A percentile compares a stretch with the other conserved stretches of the same genome.
Conservation (phyloP, 1,140 invertebrate species). For the Meloidogyne hapla region DNA sequence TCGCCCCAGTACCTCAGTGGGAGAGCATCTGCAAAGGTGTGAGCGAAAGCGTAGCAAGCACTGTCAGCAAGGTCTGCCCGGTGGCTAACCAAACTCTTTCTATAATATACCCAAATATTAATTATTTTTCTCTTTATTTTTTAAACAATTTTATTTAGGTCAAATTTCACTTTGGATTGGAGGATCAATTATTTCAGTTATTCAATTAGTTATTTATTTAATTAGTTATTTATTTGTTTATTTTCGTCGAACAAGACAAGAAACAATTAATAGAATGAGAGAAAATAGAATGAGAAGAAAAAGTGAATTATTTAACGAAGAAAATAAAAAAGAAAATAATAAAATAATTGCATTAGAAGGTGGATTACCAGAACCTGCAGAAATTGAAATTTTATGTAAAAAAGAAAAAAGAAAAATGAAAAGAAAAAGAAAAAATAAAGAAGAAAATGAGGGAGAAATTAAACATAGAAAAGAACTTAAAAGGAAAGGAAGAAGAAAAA, state of each 20-base stretch:
- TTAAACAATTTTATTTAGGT: constrained; percentile 39
- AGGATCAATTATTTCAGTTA: constrained; percentile 55
- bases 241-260: constrained; percentile 16
- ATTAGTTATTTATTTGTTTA: constrained; percentile 22
- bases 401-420: background rate
- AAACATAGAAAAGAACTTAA: background rate
- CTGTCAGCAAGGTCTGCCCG: too few relatives aligned
- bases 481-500: background rate
- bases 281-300: background rate
- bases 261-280: background rate
- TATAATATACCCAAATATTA: too few relatives aligned
- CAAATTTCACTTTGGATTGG: constrained; percentile 60
- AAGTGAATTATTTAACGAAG: background rate
- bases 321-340: background rate
- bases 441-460: background rate
- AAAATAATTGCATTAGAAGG: constrained; percentile 1
- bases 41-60: too few relatives aligned
- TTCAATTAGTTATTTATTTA: constrained; percentile 51
- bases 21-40: too few relatives aligned
- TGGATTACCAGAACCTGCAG: background rate
- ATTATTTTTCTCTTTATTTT: background rate
- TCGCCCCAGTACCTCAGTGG: too few relatives aligned
- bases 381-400: constrained; percentile 4
- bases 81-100: too few relatives aligned
- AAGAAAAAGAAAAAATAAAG: background rate